Conservation (phyloP, 2,797 vertebrate species). For the Gobio occitaniae region DNA sequence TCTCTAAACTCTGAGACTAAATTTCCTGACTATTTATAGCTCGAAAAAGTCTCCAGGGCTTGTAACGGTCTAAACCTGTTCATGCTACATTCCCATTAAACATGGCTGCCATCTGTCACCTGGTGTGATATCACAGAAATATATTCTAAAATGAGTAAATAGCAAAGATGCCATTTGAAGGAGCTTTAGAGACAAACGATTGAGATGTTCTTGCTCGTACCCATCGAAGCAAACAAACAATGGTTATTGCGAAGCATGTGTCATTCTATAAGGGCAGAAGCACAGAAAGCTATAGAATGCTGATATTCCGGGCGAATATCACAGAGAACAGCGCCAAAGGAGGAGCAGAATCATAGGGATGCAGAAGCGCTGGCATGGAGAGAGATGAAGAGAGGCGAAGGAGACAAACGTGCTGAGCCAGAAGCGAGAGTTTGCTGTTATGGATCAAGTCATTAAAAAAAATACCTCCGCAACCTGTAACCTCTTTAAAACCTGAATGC, state of each 20-base stretch:
- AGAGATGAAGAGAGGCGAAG: conserved; percentile 46
- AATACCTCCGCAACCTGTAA: background rate
- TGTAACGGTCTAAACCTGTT: background rate
- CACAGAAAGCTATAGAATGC: conserved; percentile 59
- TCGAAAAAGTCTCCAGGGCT: conserved; percentile 9
- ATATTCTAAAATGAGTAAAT: background rate
- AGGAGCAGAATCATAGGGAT: conserved; percentile 45
- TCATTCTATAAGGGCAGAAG: conserved; percentile 59
- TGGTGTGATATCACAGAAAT: conserved; percentile 12
- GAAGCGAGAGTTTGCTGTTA: conserved; percentile 36
- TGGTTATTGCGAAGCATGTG: conserved; percentile 52
- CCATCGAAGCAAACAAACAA: conserved; percentile 35
- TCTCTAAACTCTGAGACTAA: conserved; percentile 6
- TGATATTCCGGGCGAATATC: conserved; percentile 62
- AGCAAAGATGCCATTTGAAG: background rate
- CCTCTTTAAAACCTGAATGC: conserved; percentile 2
- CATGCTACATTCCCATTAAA: conserved; percentile 19
- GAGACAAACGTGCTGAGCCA: conserved; percentile 40
- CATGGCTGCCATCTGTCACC: conserved; percentile 9
- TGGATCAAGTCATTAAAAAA: conserved; percentile 22
- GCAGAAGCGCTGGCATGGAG: conserved; percentile 34
- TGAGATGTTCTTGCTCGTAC: background rate
- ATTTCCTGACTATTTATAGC: conserved; percentile 31
- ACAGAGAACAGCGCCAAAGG: conserved; percentile 34
- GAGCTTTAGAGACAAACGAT: background rate